A percentile compares a stretch with the other conserved stretches of the same genome.
Evolutionary conservation across 2,888 invertebrate genomes (phyloP).

Genomic region (Agelastica alni): DNA sequence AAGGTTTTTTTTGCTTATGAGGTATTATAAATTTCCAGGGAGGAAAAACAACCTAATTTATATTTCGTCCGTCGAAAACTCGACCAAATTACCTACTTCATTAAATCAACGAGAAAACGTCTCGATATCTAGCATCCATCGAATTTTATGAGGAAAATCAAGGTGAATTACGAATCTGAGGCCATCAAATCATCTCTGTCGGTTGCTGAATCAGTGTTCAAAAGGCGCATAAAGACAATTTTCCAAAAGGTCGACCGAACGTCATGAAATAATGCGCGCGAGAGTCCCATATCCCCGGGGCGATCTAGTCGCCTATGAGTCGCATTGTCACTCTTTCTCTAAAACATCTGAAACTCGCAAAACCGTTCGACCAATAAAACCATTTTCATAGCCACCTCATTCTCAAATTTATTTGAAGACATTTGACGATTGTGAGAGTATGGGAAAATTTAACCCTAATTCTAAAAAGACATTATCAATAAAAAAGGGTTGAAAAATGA

Average conservation of each 20-base stretch:
- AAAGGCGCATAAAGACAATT: slow-evolving; percentile 26
- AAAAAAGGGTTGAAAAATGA: too few relatives aligned
- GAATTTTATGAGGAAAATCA: slow-evolving; percentile 29
- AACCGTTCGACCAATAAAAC: slow-evolving; percentile 45
- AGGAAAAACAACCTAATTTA: slow-evolving; percentile 20
- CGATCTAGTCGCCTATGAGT: slow-evolving; percentile 39
- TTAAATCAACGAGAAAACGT: slow-evolving; percentile 21
- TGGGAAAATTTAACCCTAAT: too few relatives aligned
- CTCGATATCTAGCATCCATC: slow-evolving; percentile 21
- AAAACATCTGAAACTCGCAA: slow-evolving; percentile 26
- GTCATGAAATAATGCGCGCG: slow-evolving; percentile 35
- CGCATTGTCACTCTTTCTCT: slow-evolving; percentile 26
- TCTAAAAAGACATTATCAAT: too few relatives aligned
- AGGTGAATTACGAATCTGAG: slow-evolving; percentile 28
- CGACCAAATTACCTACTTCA: slow-evolving; percentile 24
- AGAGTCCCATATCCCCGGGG: slow-evolving; percentile 32
- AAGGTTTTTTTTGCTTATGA: too few relatives aligned
- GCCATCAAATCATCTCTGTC: slow-evolving; percentile 30
- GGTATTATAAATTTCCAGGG: too few relatives aligned
- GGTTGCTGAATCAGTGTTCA: slow-evolving; percentile 35
- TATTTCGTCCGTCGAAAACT: slow-evolving; percentile 8
- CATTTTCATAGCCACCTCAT: slow-evolving; percentile 44
- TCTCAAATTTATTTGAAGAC: slow-evolving; percentile 30
- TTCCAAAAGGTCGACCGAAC: slow-evolving; percentile 23
- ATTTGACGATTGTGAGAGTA: too few relatives aligned